Evolutionary conservation across 2,113 vertebrate species (phyloP).

Genomic region (Hemichromis elongatus): DNA sequence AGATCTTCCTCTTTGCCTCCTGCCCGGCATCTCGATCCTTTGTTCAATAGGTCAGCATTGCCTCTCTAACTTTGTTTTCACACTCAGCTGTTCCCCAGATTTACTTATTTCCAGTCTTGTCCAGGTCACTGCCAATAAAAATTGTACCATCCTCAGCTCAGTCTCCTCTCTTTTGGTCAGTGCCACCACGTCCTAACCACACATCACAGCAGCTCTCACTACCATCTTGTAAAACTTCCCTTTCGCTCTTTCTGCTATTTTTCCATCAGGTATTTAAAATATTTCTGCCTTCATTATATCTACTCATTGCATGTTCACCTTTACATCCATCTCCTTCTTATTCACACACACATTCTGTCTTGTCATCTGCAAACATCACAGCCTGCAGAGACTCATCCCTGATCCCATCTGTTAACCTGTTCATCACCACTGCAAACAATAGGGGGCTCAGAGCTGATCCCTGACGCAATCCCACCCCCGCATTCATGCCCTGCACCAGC

Average conservation of each 20-base stretch:
- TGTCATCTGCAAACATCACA: background rate
- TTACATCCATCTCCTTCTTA: background rate
- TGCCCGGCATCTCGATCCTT: background rate
- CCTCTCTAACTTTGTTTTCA: background rate
- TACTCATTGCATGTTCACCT: background rate
- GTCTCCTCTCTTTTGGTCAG: background rate
- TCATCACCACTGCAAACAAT: background rate
- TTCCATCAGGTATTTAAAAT: background rate
- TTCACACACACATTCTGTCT: background rate
- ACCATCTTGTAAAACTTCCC: background rate
- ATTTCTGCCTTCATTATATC: background rate
- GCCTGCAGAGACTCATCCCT: background rate
- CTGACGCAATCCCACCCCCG: background rate
- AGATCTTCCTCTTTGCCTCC: background rate
- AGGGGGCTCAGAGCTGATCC: background rate
- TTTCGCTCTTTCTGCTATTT: background rate
- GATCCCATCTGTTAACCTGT: background rate
- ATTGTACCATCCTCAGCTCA: background rate
- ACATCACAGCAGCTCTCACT: background rate
- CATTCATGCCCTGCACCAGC: background rate
- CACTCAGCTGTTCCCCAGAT: background rate
- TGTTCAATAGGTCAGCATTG: background rate
- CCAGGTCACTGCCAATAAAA: background rate
- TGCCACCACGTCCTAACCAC: background rate
- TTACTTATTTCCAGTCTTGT: background rate